Base-by-base conservation (phyloP, 53 echinoderm and acorn worm genomes). In the Hippasteria phrygiana region DNA sequence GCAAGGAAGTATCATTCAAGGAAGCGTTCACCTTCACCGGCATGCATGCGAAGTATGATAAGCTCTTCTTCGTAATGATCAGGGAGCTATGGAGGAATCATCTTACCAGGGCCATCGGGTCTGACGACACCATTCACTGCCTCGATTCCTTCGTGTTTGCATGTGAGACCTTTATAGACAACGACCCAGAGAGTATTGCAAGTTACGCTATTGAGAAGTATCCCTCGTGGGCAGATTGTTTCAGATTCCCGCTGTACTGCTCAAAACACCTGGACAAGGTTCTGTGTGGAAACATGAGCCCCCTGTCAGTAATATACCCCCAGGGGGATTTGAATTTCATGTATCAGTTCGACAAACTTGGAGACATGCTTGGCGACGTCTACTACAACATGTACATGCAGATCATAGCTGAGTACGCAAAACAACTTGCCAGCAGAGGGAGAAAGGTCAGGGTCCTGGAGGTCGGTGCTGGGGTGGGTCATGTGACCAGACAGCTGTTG, bases 321-420 rank as follows among this genome's bases (percentile, higher is more conserved):
- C 80, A 80, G 51, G 80, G 80, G 35, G 80, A 80, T 34, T 20
- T 80, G 56, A 80, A 80, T 13, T 80, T 80, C 38, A 80, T 80
- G 56, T 59, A 80, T 29, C 62, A 80, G 80, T 80, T 80, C 59
- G 80, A 80, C 59, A 59, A 80, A 31, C 80, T 80, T 2, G 80
- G 80, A 6, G 59, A 56, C 51, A 18, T 80, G 27, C 80, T 80
- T 56, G 80, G 80, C 12, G 55, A 80, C 56, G 59, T 80, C 17
- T 80, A 80, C 35, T 80, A 80, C 56, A 80, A 80, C 51, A 80
- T 80, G 80, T 80, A 80, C 59, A 80, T 55, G 55, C 80, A 80
- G 34, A 14, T 80, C 22, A 80, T 80, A 80, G 80, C 56, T 13
- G 80, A 80, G 34, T 56, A 80, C 51, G 55, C 59, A 8, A 18